These are phyloP conservation scores for Tenualosa ilisha DNA, from an alignment of 2,797 vertebrate genomes.

Conservation along the genomic window DNA sequence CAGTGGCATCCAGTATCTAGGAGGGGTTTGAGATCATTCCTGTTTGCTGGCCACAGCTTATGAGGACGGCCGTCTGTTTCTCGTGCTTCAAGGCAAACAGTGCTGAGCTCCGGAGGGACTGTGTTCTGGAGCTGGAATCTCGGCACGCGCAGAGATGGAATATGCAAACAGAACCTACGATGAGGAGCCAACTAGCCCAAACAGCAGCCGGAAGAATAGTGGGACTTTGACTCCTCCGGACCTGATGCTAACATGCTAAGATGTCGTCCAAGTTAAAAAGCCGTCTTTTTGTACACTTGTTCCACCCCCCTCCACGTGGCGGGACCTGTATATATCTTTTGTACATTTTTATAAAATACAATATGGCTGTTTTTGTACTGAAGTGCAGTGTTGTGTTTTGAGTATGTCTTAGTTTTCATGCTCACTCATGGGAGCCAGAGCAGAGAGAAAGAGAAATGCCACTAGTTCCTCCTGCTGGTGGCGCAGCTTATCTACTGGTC, in stretches of 20 bases:
- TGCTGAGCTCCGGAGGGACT: neutral
- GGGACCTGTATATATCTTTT: constrained; percentile 92
- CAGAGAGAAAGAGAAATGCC: neutral
- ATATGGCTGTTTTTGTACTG: constrained; percentile 73
- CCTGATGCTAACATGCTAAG: neutral
- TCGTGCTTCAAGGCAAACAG: neutral
- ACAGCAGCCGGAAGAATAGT: neutral
- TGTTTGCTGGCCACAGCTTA: neutral
- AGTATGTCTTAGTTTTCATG: neutral
- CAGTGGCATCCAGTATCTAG: neutral
- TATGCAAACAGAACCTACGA: neutral
- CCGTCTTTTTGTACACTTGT: constrained; percentile 58
- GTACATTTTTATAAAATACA: constrained; percentile 89
- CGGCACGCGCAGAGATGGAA: neutral
- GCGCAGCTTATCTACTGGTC: neutral
- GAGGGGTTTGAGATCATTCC: neutral
- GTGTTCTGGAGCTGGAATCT: neutral
- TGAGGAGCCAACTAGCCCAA: neutral
- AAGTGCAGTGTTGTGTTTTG: constrained; percentile 38
- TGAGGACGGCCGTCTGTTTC: neutral
- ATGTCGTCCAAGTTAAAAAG: constrained; percentile 20
- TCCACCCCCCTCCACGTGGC: constrained; percentile 57
- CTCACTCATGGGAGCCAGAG: neutral
- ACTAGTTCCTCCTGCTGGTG: neutral
- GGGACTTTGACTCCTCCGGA: constrained; percentile 8